Evolutionary conservation across 1,140 invertebrate species (phyloP), one percentile per base, ranked within the genome.

Genomic region (Parapsyche elsis): DNA sequence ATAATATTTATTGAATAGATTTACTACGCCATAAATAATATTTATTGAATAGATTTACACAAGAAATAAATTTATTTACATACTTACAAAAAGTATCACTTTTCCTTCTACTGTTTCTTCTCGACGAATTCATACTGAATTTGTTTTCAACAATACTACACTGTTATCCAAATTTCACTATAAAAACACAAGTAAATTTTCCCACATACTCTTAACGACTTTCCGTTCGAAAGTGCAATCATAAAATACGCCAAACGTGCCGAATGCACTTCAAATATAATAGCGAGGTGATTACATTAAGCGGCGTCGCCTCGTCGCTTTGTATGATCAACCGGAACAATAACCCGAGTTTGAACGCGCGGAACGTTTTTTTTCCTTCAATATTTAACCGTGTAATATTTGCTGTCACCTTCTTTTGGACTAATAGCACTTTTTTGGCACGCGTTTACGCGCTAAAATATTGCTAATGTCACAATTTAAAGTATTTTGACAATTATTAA

Each of bases 401-500:
- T 61, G 30, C 21, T 53, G 49, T 53, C 49, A 53, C 49, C 9
- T 61, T 61, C 30, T 61, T 19, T 21, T 9, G 57, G 16, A 61
- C 21, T n/a, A 61, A 61, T 19, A 61, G 16, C 16, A 16, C 57
- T 61, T 16, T 16, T 21, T 61, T 61, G 57, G 57, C 57, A 61
- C 57, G 57, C 57, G 16, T 61, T 61, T n/a, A 7, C 57, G 0
- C 9, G 9, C 1, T n/a, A 19, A 19, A 61, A 61, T 19, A 19
- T 61, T 61, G 7, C 16, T 19, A 9, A 61, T 19, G 57, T 61
- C 57, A 61, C 16, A 5, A 61, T 61, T 21, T 61, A 21, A 61
- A 61, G 57, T 19, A 19, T 61, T 61, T 61, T 61, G 57, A 61
- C 57, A 61, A 61, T 21, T 19, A 61, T 61, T 61, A 61, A 61